Percentiles rank a stretch among this genome's conserved stretches.
These are phyloP conservation scores for Hippoglossus hippoglossus DNA, from an alignment of 2,797 vertebrate species.

Conservation along the genomic window DNA sequence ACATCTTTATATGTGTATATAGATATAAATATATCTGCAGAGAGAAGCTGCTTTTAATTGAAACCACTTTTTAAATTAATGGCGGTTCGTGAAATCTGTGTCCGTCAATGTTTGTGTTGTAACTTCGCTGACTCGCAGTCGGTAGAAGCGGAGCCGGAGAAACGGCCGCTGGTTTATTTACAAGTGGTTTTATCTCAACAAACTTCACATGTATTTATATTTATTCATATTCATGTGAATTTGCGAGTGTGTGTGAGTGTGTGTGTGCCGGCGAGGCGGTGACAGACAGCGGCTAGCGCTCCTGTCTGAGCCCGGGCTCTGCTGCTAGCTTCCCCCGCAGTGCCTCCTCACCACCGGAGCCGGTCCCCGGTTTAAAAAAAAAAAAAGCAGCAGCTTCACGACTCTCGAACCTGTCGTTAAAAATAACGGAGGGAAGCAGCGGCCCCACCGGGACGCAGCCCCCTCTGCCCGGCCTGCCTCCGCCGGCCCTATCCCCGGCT, in stretches of 20 bases:
- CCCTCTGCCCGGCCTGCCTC: neutral
- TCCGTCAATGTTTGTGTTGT: too few species aligned
- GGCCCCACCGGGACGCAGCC: constrained; percentile 10
- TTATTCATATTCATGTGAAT: too few species aligned
- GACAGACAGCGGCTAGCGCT: constrained; percentile 62
- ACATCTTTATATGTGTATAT: too few species aligned
- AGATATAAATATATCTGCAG: too few species aligned
- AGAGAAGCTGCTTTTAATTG: too few species aligned
- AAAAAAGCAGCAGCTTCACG: neutral
- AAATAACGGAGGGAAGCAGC: constrained; percentile 27
- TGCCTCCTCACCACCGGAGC: neutral
- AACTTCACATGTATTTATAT: too few species aligned
- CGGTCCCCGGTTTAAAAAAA: neutral
- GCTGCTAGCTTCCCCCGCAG: constrained; percentile 2
- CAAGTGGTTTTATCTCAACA: too few species aligned
- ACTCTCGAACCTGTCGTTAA: constrained; percentile 39
- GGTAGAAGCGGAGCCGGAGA: too few species aligned
- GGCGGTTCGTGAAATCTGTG: too few species aligned
- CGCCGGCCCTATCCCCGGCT: constrained; percentile 54
- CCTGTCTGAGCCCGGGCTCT: constrained; percentile 10
- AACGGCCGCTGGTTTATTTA: too few species aligned
- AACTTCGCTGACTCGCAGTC: too few species aligned
- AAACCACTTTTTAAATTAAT: too few species aligned
- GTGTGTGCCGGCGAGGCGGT: constrained; percentile 71
- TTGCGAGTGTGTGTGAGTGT: neutral